Evolutionary conservation across 2,797 vertebrate genomes (phyloP).

Genomic region (Cyprinodon diabolis): DNA sequence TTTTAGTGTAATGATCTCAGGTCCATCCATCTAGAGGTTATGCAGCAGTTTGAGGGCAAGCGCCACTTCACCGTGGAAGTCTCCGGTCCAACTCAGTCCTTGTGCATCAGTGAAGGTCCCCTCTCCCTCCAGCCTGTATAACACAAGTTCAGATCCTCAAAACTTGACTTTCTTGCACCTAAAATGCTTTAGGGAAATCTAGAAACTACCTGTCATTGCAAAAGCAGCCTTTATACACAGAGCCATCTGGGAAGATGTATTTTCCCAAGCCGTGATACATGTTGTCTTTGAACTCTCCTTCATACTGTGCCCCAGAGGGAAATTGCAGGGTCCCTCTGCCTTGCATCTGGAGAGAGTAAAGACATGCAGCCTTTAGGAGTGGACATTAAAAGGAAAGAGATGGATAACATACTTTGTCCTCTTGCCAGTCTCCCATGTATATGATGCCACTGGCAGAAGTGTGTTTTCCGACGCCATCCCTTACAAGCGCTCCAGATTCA

Average conservation of each 20-base stretch:
- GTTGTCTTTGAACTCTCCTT: conserved; percentile 88
- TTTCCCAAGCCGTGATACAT: conserved; percentile 85
- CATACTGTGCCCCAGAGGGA: conserved; percentile 85
- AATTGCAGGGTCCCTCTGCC: conserved; percentile 84
- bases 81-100: conserved; percentile 82
- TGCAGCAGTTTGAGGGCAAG: conserved; percentile 82
- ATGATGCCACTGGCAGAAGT: conserved; percentile 71
- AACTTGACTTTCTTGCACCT: neutral
- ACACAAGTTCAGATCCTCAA: conserved; percentile 12
- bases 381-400: neutral
- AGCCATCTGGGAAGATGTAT: conserved; percentile 84
- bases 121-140: conserved; percentile 81
- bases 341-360: conserved; percentile 77
- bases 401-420: conserved; percentile 79
- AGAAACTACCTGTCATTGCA: conserved; percentile 80
- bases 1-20: neutral
- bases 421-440: conserved; percentile 83
- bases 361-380: neutral
- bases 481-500: conserved; percentile 71
- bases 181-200: neutral
- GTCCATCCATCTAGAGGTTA: conserved; percentile 58
- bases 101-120: conserved; percentile 81
- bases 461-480: conserved; percentile 81
- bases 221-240: conserved; percentile 83
- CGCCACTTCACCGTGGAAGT: conserved; percentile 82